Evolutionary conservation across 2,113 vertebrate genomes (phyloP).

Genomic region (Galeopterus variegatus): DNA sequence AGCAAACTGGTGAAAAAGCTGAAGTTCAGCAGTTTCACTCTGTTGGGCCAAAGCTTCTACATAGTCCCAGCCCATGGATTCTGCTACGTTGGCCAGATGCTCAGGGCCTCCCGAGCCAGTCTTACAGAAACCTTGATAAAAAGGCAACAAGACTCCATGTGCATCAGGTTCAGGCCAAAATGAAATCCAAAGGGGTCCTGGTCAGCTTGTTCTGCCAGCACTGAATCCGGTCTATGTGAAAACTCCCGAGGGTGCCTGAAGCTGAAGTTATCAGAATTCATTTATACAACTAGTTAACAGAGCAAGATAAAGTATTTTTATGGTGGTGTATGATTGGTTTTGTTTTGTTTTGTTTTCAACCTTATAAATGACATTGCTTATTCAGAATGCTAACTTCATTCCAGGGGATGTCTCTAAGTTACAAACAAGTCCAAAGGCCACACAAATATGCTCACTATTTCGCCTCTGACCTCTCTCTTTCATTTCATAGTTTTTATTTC

Average conservation of each 20-base stretch:
- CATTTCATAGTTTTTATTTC: slow-evolving; percentile 83
- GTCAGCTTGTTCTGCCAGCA: neutral
- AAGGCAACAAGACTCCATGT: slow-evolving; percentile 59
- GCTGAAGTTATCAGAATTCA: slow-evolving; percentile 19
- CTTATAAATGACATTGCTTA: slow-evolving; percentile 70
- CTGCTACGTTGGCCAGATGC: slow-evolving; percentile 77
- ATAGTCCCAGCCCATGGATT: slow-evolving; percentile 74
- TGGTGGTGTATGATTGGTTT: neutral
- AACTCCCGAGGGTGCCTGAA: neutral
- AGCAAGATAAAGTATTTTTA: slow-evolving; percentile 64
- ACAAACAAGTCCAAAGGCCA: slow-evolving; percentile 85
- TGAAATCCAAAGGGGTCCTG: neutral
- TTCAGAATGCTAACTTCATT: slow-evolving; percentile 80
- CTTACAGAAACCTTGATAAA: slow-evolving; percentile 52
- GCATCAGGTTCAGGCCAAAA: neutral
- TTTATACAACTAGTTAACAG: slow-evolving; percentile 68
- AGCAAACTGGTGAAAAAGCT: slow-evolving; percentile 79
- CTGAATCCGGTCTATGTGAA: neutral
- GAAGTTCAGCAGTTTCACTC: slow-evolving; percentile 84
- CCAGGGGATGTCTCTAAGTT: slow-evolving; percentile 81
- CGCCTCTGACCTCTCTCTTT: slow-evolving; percentile 85
- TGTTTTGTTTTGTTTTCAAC: slow-evolving; percentile 39
- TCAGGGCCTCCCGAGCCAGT: slow-evolving; percentile 58
- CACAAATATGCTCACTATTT: slow-evolving; percentile 86
- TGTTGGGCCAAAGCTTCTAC: slow-evolving; percentile 80